Conservation (phyloP, 2,888 invertebrate genomes). For the Willowsia nigromaculata region DNA sequence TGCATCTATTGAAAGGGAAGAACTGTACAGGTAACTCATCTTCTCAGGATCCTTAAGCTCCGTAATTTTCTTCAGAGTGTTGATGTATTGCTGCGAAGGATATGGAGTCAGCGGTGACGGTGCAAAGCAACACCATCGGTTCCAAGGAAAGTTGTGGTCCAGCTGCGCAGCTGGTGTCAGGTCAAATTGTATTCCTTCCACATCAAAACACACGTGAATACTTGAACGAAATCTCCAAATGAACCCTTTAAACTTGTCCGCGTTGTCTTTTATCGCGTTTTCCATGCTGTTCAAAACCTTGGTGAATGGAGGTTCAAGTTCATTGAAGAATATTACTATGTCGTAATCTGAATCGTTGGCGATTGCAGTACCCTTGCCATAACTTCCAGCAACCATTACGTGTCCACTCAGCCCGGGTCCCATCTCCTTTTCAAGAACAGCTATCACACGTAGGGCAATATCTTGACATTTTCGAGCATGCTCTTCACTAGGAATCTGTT, state of each 20-base stretch:
- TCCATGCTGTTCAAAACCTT: constrained; percentile 44
- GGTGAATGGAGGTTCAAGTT: constrained; percentile 45
- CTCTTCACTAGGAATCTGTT: constrained; percentile 48
- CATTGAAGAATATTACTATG: constrained; percentile 61
- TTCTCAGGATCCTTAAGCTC: constrained; percentile 49
- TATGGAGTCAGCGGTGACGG: constrained; percentile 51
- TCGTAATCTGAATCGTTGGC: constrained; percentile 57
- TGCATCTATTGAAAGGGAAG: constrained; percentile 55
- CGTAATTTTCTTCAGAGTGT: constrained; percentile 48
- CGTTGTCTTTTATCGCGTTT: constrained; percentile 25
- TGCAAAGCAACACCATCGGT: constrained; percentile 61
- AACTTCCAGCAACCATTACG: constrained; percentile 62
- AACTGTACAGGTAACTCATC: constrained; percentile 58
- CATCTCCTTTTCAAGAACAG: constrained; percentile 50
- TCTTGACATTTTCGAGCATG: constrained; percentile 54
- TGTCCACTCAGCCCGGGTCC: constrained; percentile 42
- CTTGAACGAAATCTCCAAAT: constrained; percentile 51
- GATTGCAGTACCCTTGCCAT: constrained; percentile 57
- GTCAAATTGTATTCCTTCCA: constrained; percentile 60
- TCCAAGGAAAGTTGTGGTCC: constrained; percentile 49
- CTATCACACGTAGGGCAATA: constrained; percentile 27
- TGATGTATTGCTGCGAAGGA: constrained; percentile 50
- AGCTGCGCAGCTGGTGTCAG: constrained; percentile 58
- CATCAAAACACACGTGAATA: constrained; percentile 62
- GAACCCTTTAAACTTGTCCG: constrained; percentile 51